Percentiles rank a stretch among this genome's conserved stretches.
These are phyloP conservation scores for Coracopsis vasa DNA, from an alignment of 2,113 vertebrate species.

Conservation along the genomic window DNA sequence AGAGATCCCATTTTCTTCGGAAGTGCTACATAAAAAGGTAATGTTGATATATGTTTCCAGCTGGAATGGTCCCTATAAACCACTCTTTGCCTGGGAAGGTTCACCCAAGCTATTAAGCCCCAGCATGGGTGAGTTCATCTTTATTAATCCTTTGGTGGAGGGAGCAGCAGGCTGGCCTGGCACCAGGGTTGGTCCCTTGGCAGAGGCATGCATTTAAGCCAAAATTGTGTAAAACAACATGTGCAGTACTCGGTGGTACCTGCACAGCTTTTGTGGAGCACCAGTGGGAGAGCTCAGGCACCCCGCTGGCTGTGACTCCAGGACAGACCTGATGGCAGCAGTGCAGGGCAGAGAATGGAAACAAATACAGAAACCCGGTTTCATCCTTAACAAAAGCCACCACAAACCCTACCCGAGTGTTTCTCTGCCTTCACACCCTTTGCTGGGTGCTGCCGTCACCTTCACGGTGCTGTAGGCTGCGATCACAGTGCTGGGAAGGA, in stretches of 20 bases:
- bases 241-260: fast-evolving
- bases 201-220: background rate
- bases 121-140: fast-evolving
- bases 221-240: background rate
- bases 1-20: background rate
- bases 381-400: background rate
- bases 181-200: fast-evolving
- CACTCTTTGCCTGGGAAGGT: background rate
- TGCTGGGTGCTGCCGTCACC: fast-evolving
- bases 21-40: background rate
- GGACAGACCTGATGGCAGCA: conserved; percentile 8
- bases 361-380: background rate
- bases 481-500: fast-evolving
- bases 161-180: background rate
- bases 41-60: fast-evolving
- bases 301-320: background rate
- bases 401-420: fast-evolving
- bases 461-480: fast-evolving
- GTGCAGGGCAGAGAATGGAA: background rate
- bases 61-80: background rate
- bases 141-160: background rate
- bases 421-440: fast-evolving
- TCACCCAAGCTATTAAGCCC: background rate
- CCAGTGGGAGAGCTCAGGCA: fast-evolving
- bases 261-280: fast-evolving